These are phyloP conservation scores for Hydriomena furcata DNA, from an alignment of 2,888 invertebrate genomes.

Conservation along the genomic window DNA sequence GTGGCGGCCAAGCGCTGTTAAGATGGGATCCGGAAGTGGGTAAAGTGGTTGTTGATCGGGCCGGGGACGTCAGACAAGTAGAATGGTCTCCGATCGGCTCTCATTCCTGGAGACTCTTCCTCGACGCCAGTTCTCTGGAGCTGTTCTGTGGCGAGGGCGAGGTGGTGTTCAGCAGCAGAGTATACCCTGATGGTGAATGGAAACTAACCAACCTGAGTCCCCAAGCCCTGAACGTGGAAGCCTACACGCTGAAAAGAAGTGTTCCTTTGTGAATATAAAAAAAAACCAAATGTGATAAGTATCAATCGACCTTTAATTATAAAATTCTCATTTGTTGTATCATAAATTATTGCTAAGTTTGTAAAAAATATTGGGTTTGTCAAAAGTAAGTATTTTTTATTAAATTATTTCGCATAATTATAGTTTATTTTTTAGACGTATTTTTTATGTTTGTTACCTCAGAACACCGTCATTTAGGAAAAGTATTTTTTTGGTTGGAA, in stretches of 20 bases:
- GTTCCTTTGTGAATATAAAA: constrained; percentile 49
- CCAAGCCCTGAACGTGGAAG: constrained; percentile 53
- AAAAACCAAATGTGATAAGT: too few species aligned
- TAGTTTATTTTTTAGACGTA: too few species aligned
- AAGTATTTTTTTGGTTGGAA: too few species aligned
- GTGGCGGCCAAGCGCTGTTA: constrained; percentile 54
- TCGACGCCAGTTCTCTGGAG: constrained; percentile 73
- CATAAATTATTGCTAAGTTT: neutral
- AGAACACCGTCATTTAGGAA: too few species aligned
- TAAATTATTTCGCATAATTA: neutral
- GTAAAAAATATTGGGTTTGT: too few species aligned
- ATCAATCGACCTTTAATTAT: too few species aligned
- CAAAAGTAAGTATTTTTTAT: neutral
- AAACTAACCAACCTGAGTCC: constrained; percentile 58
- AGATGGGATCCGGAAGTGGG: constrained; percentile 56
- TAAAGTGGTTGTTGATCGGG: constrained; percentile 62
- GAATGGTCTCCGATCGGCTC: constrained; percentile 62
- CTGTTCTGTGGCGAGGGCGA: constrained; percentile 76
- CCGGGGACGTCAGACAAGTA: constrained; percentile 64
- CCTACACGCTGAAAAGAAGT: constrained; percentile 59
- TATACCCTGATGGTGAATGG: constrained; percentile 68
- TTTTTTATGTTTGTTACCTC: too few species aligned
- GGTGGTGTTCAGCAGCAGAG: constrained; percentile 71
- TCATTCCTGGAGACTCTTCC: constrained; percentile 60
- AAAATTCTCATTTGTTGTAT: constrained; percentile 10